These are phyloP conservation scores for Cyanocitta stelleri DNA, from an alignment of 2,113 vertebrate genomes.

Conservation along the genomic window DNA sequence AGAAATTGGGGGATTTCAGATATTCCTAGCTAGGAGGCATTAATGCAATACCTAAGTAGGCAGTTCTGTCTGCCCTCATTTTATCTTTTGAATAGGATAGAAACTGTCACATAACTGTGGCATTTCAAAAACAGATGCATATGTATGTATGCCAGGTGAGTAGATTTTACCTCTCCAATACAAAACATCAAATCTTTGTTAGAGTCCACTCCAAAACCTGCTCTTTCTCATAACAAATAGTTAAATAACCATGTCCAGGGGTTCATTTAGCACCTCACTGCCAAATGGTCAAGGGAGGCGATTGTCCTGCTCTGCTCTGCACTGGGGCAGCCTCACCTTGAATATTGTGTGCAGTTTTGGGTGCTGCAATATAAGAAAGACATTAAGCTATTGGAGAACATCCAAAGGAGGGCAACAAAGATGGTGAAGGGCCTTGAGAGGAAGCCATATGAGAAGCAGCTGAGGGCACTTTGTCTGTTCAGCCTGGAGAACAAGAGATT, in stretches of 20 bases:
- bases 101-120: background rate
- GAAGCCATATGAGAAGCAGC: background rate
- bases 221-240: background rate
- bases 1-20: background rate
- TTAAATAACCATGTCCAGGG: background rate
- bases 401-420: background rate
- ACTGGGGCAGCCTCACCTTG: background rate
- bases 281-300: background rate
- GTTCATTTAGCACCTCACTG: background rate
- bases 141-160: background rate
- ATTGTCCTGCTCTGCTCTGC: background rate
- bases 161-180: background rate
- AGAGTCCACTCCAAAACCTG: background rate
- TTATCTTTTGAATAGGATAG: background rate
- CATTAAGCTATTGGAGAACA: background rate
- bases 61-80: background rate
- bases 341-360: background rate
- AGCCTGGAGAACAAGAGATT: background rate
- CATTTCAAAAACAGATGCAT: background rate
- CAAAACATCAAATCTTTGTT: background rate
- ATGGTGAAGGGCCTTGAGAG: background rate
- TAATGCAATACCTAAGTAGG: background rate
- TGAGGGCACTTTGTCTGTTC: background rate
- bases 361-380: background rate
- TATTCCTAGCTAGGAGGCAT: background rate